Percentiles rank a stretch among this genome's conserved stretches.
These are phyloP conservation scores for Chymomyza costata DNA, from an alignment of 1,140 invertebrate genomes.

Conservation along the genomic window DNA sequence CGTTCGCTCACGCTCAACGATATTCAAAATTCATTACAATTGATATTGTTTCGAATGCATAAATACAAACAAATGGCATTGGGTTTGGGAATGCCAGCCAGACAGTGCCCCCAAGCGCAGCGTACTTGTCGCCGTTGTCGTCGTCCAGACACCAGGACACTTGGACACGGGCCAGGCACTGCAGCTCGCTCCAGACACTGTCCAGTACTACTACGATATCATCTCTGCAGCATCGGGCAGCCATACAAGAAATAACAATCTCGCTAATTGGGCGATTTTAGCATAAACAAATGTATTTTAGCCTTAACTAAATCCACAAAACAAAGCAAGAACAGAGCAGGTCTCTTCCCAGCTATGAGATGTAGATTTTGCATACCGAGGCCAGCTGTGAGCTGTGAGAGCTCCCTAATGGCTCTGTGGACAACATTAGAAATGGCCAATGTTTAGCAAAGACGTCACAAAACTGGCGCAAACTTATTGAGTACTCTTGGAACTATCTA, in stretches of 20 bases:
- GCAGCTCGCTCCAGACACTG: conserved; percentile 10
- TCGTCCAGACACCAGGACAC: no score
- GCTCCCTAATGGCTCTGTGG: no score
- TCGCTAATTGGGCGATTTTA: conserved; percentile 75
- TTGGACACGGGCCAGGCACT: no score
- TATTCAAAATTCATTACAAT: conserved; percentile 75
- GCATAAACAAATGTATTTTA: conserved; percentile 76
- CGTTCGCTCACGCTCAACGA: conserved; percentile 66
- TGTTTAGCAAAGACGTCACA: no score
- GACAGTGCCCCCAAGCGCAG: not conserved
- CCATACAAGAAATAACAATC: conserved; percentile 75
- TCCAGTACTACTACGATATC: conserved; percentile 35
- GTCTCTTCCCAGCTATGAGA: no score
- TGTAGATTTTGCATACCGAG: no score
- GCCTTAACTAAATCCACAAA: conserved; percentile 57
- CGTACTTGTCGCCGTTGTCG: no score
- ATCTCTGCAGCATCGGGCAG: conserved; percentile 55
- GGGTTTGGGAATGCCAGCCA: conserved; percentile 53
- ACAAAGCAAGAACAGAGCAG: conserved; percentile 12
- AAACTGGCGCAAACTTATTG: no score
- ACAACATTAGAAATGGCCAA: no score
- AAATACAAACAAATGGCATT: conserved; percentile 74
- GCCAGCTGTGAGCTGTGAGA: no score
- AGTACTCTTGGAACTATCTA: no score
- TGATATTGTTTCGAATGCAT: conserved; percentile 75